A percentile compares a stretch with the other conserved stretches of the same genome.
These are phyloP conservation scores for Vannuccia rotundouncinata DNA, from an alignment of 2,888 invertebrate genomes.

Conservation along the genomic window DNA sequence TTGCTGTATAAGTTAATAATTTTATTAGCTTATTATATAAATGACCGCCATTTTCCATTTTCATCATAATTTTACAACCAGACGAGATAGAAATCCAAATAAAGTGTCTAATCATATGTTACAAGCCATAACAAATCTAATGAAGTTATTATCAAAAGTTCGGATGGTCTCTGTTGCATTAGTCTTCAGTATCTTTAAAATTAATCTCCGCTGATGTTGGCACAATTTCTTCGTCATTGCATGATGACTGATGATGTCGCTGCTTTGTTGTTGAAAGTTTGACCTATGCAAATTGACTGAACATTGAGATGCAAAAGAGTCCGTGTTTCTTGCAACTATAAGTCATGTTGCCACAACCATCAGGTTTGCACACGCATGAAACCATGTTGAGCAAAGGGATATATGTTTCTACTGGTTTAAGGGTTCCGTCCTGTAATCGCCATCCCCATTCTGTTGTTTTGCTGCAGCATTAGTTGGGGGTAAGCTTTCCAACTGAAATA, in stretches of 20 bases:
- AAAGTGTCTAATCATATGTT: neutral
- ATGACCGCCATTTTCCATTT: too few species aligned
- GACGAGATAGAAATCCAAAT: neutral
- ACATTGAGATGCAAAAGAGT: neutral
- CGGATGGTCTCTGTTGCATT: neutral
- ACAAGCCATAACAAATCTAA: neutral
- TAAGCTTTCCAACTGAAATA: neutral
- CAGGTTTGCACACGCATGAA: neutral
- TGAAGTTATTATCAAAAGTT: neutral
- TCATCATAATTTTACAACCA: too few species aligned
- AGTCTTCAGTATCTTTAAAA: neutral
- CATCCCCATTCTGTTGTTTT: neutral
- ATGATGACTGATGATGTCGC: neutral
- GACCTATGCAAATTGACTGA: neutral
- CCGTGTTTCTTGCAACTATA: neutral
- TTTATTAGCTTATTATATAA: too few species aligned
- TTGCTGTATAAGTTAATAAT: too few species aligned
- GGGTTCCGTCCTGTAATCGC: neutral
- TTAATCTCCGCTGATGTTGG: neutral
- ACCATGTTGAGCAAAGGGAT: neutral
- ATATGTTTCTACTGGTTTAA: neutral
- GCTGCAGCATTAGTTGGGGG: neutral
- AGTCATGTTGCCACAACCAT: neutral
- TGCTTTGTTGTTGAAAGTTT: neutral
- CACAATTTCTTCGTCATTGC: neutral